Evolutionary conservation across 2,888 invertebrate species (phyloP).

Genomic region (Eretmocerus hayati): DNA sequence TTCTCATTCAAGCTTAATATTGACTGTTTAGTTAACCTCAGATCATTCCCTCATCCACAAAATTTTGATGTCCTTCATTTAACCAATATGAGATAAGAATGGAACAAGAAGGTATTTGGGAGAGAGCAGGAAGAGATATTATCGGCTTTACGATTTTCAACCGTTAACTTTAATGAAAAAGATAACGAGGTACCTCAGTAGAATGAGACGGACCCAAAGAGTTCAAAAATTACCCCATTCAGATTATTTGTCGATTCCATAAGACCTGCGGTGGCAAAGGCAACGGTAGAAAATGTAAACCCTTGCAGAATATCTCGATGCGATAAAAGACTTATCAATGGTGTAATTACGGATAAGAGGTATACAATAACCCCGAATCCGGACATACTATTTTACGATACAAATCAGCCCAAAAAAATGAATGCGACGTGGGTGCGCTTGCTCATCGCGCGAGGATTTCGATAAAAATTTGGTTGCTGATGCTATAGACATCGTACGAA

Average conservation of each 20-base stretch:
- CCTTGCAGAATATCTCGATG: slow-evolving; percentile 9
- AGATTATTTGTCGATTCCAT: too few relatives aligned
- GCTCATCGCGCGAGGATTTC: background rate
- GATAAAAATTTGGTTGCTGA: too few relatives aligned
- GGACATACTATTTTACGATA: slow-evolving; percentile 19
- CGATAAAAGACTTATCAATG: slow-evolving; percentile 20
- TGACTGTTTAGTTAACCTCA: too few relatives aligned
- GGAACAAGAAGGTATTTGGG: background rate
- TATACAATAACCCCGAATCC: background rate
- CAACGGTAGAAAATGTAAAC: slow-evolving; percentile 9
- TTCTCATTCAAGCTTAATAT: too few relatives aligned
- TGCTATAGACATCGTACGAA: too few relatives aligned
- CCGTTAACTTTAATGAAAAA: slow-evolving; percentile 11
- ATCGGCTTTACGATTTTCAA: slow-evolving; percentile 5
- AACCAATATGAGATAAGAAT: background rate
- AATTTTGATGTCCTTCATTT: background rate
- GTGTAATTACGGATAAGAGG: slow-evolving; percentile 12
- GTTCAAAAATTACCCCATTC: slow-evolving; percentile 7
- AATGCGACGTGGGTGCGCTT: background rate
- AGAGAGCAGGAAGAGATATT: background rate
- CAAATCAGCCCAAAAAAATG: slow-evolving; percentile 9
- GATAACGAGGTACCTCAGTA: background rate
- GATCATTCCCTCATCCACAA: too few relatives aligned
- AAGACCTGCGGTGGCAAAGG: too few relatives aligned
- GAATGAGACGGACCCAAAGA: background rate